Conservation (phyloP, 2,888 invertebrate genomes). For the Hydraecia micacea region DNA sequence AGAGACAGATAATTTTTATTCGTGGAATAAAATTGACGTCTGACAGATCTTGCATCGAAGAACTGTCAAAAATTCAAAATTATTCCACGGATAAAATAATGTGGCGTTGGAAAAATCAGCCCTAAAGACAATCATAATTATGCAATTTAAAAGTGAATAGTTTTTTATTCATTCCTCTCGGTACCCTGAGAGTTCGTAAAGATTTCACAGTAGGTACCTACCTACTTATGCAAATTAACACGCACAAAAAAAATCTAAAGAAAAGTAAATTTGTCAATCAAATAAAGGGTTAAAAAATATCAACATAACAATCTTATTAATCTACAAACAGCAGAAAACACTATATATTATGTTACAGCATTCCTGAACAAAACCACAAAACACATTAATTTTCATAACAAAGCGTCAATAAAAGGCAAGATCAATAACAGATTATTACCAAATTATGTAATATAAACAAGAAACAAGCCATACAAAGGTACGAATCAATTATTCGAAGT, state of each 20-base stretch:
- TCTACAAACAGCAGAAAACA: background rate
- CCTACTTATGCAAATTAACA: background rate
- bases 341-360: constrained; percentile 3
- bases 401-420: constrained; percentile 56
- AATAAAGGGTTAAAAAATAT: background rate
- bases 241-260: too few relatives aligned
- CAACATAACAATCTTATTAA: background rate
- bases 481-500: constrained; percentile 68
- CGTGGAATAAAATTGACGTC: too few relatives aligned
- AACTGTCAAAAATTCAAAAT: too few relatives aligned
- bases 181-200: too few relatives aligned
- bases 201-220: too few relatives aligned
- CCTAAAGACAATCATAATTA: too few relatives aligned
- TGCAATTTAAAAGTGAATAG: too few relatives aligned
- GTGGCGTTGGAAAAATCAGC: too few relatives aligned
- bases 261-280: background rate
- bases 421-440: constrained; percentile 69
- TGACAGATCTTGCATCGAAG: too few relatives aligned
- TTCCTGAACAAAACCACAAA: constrained; percentile 37
- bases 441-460: constrained; percentile 70
- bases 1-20: too few relatives aligned
- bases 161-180: too few relatives aligned
- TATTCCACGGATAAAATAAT: too few relatives aligned
- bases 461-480: constrained; percentile 66
- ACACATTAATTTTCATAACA: constrained; percentile 49